Percentiles rank a stretch among this genome's conserved stretches.
phyloP scores from a whole-genome alignment of 2,797 vertebrate species.

The Rhinatrema bivittatum region DNA sequence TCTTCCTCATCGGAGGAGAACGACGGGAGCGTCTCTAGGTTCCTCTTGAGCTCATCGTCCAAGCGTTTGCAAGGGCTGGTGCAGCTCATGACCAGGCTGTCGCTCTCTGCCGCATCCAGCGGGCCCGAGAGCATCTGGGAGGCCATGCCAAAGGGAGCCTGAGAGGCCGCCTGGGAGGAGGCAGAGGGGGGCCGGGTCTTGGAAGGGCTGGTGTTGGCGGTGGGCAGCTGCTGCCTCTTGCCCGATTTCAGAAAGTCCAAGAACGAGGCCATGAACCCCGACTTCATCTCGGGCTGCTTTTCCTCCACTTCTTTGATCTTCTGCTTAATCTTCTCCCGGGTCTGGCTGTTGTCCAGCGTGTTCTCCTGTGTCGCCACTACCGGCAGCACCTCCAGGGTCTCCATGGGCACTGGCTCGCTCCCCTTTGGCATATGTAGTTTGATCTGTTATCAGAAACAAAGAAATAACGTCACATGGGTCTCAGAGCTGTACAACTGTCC shows the following conservation, averaged over 20 bases:
- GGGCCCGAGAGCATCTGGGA: conserved; percentile 43
- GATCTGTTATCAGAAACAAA: conserved; percentile 34
- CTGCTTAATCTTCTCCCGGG: conserved; percentile 76
- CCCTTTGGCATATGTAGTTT: conserved; percentile 51
- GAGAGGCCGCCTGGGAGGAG: conserved; percentile 54
- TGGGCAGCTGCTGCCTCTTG: conserved; percentile 67
- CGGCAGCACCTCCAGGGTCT: conserved; percentile 34
- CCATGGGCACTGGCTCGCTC: conserved; percentile 25
- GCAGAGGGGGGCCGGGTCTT: conserved; percentile 58
- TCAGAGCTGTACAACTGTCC: too few species aligned
- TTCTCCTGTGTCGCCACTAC: conserved; percentile 37
- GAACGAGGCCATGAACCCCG: conserved; percentile 87
- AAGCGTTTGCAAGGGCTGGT: conserved; percentile 82
- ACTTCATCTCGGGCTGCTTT: conserved; percentile 81
- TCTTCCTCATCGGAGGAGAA: conserved; percentile 91
- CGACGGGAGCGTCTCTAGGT: conserved; percentile 84
- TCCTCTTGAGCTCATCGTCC: conserved; percentile 86
- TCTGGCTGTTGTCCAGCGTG: conserved; percentile 66
- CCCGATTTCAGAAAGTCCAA: conserved; percentile 87
- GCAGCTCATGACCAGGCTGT: conserved; percentile 75
- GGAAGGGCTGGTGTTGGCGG: conserved; percentile 52
- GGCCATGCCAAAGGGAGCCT: conserved; percentile 37
- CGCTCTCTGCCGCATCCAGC: conserved; percentile 69
- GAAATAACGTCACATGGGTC: not conserved
- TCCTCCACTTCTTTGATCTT: conserved; percentile 84